Evolutionary conservation across 2,888 invertebrate genomes (phyloP).

Genomic region (Buathra laborator): DNA sequence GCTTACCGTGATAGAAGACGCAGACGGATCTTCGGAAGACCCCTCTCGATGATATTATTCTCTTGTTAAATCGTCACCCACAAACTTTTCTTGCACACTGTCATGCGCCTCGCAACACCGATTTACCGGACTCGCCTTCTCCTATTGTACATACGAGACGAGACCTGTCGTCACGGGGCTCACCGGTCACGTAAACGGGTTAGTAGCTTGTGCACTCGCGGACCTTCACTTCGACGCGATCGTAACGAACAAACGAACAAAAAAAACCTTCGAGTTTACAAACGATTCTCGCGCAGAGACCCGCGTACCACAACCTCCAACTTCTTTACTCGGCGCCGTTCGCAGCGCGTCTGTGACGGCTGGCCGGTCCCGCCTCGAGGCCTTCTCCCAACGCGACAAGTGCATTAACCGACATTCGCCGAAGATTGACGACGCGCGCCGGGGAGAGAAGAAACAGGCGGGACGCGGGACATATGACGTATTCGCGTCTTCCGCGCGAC

Average conservation of each 20-base stretch:
- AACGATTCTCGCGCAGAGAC: background rate
- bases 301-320: background rate
- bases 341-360: constrained; percentile 75
- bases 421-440: constrained; percentile 42
- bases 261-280: background rate
- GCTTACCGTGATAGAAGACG: constrained; percentile 52
- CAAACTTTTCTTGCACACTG: constrained; percentile 57
- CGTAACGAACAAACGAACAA: background rate
- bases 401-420: constrained; percentile 44
- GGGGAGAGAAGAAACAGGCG: background rate
- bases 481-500: background rate
- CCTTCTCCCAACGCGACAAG: constrained; percentile 53
- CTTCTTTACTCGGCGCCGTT: constrained; percentile 69
- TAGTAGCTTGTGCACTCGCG: constrained; percentile 35
- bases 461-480: background rate
- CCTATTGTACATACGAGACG: constrained; percentile 42
- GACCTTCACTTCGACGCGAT: constrained; percentile 30
- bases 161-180: background rate
- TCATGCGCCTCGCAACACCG: constrained; percentile 51
- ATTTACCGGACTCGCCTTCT: constrained; percentile 23
- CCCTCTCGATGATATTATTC: constrained; percentile 12
- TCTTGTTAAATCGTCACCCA: constrained; percentile 54
- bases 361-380: constrained; percentile 54
- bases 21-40: constrained; percentile 38
- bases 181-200: constrained; percentile 26